Base-by-base conservation (phyloP, 2,113 vertebrate genomes). In the Melanocharis versteri region DNA sequence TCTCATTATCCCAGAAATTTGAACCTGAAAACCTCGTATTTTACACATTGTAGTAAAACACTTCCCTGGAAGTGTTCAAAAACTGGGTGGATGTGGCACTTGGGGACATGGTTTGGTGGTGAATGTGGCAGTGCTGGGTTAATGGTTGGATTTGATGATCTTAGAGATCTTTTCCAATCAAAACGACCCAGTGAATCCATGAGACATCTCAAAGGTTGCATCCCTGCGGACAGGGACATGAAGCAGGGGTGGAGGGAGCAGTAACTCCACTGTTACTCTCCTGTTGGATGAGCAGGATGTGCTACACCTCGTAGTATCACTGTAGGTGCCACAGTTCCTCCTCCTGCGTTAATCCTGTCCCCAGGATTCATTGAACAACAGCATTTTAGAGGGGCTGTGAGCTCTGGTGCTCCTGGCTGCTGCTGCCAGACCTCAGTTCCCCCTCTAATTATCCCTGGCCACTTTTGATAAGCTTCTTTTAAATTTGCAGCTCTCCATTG, bases 241-340 rank as follows among this genome's bases (percentile, higher is more conserved):
- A 28, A 66, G 61, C 31, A 65, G 65, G 61, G 30, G 11, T 44
- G 70, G 53, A 57, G 13, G 13, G 44, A 81, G 58, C 39, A 30
- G 83, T n/a, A 11, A 17, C 33, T 17, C 7, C 48, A 5, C 33
- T 22, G 44, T 20, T 16, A 1, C 18, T 50, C 44, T 47, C 27
- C 28, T 9, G 2, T 13, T 50, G 91, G 39, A 10, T 68, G 53
- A 22, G 91, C 56, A 54, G 61, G 31, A 13, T 15, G 47, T 47
- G 5, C 23, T 54, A 7, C 35, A 26, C 11, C 75, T 15, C 1
- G 3, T 0, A 16, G 23, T 31, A 31, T 35, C 31, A 7, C 31
- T 4, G 12, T 1, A 31, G 39, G 42, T 61, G 51, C 48, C 75
- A 10, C 60, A 47, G 23, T 17, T 26, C 44, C 54, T 81, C 44